phyloP scores from a whole-genome alignment of 2,888 invertebrate species.

The Heliconius ismenius region DNA sequence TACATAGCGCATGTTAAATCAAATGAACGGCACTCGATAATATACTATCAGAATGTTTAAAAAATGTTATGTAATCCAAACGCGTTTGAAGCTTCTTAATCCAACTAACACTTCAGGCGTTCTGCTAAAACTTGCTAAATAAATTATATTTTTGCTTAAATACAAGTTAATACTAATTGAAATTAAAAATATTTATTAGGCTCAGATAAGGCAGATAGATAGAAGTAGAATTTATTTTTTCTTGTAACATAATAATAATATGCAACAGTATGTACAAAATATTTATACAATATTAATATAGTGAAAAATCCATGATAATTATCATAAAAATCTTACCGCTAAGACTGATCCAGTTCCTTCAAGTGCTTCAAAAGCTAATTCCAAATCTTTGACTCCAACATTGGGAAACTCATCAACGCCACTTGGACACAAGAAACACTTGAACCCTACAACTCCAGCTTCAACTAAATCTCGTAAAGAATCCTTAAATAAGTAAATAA shows the following conservation, averaged over 20 bases:
- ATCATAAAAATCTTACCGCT: constrained; percentile 76
- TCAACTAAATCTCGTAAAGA: constrained; percentile 81
- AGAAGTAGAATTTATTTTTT: neutral
- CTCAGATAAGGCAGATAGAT: neutral
- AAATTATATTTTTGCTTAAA: neutral
- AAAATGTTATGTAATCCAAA: constrained; percentile 29
- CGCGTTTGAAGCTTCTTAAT: neutral
- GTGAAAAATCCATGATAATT: neutral
- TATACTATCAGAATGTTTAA: constrained; percentile 29
- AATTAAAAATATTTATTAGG: neutral
- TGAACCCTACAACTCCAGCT: constrained; percentile 87
- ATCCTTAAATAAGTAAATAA: constrained; percentile 61
- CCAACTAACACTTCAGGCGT: neutral
- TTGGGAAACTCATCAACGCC: constrained; percentile 87
- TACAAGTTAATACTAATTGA: neutral
- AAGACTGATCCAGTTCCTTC: constrained; percentile 83
- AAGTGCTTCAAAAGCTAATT: constrained; percentile 81
- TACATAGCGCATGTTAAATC: constrained; percentile 26
- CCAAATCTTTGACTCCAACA: constrained; percentile 80
- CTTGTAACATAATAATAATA: neutral
- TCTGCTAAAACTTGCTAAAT: neutral
- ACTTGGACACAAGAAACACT: constrained; percentile 86
- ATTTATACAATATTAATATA: neutral
- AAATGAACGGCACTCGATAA: constrained; percentile 26
- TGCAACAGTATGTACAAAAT: too few relatives aligned